Conservation (phyloP, 2,888 invertebrate species). For the Mactromeris polynyma region DNA sequence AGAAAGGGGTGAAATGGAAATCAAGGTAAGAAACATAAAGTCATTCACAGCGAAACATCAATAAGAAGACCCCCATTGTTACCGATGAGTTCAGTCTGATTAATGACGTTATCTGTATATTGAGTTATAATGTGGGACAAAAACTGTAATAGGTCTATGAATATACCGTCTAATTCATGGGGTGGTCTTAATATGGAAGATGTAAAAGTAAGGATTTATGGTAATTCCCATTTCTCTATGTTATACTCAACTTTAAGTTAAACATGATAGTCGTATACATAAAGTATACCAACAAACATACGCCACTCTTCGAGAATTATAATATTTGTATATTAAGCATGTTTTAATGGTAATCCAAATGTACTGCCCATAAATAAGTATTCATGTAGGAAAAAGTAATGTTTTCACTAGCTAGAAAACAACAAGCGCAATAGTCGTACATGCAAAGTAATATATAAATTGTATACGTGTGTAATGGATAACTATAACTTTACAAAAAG, state of each 20-base stretch:
- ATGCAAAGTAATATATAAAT: no score
- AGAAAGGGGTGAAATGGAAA: slow-evolving; percentile 86
- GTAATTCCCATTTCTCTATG: neutral
- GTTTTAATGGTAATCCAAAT: no score
- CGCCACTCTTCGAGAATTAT: no score
- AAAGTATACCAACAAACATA: no score
- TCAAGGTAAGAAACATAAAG: slow-evolving; percentile 85
- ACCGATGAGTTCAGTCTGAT: neutral
- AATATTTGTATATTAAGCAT: no score
- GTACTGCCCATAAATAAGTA: no score
- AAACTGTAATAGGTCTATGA: neutral
- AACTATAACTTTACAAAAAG: neutral
- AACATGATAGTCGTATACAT: no score
- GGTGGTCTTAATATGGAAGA: neutral
- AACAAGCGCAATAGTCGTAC: no score
- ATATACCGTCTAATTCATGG: neutral
- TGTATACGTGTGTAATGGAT: no score
- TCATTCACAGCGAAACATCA: neutral
- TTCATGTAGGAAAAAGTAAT: no score
- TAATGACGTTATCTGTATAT: neutral
- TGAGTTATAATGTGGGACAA: neutral
- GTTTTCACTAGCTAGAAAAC: no score
- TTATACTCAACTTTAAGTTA: no score
- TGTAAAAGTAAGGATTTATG: neutral
- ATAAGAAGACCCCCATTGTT: neutral